Evolutionary conservation across 92 coral and sea anemone species (phyloP).

Genomic region (Epizoanthus rinbou): DNA sequence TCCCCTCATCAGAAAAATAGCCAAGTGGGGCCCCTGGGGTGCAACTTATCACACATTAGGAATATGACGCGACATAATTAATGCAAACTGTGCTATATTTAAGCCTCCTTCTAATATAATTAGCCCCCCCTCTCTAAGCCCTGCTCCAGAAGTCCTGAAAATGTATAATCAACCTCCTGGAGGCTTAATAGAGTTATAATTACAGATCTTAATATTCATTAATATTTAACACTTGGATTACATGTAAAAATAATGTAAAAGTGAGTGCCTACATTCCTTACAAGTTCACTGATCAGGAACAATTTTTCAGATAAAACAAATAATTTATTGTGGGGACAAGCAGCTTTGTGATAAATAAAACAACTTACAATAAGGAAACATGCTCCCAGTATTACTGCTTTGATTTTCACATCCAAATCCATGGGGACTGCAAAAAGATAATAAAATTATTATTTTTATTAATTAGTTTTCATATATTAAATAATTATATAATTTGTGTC

Average conservation of each 20-base stretch:
- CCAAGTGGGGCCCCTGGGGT: no score
- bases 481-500: no score
- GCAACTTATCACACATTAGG: background rate
- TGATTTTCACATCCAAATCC: constrained; percentile 97
- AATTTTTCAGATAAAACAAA: background rate
- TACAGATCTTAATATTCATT: no score
- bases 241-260: no score
- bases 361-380: constrained; percentile 90
- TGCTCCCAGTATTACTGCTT: constrained; percentile 92
- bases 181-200: no score
- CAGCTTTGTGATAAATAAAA: background rate
- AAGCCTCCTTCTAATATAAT: background rate
- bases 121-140: background rate
- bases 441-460: background rate
- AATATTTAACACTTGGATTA: no score
- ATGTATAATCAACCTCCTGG: background rate
- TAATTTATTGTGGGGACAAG: background rate
- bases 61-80: background rate
- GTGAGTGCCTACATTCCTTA: no score
- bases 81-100: no score
- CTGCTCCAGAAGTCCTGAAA: background rate
- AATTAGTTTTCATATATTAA: no score
- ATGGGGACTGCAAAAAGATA: constrained; percentile 75
- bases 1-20: no score
- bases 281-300: no score